Conservation (phyloP, 2,888 invertebrate species). For the Microctonus brassicae region DNA sequence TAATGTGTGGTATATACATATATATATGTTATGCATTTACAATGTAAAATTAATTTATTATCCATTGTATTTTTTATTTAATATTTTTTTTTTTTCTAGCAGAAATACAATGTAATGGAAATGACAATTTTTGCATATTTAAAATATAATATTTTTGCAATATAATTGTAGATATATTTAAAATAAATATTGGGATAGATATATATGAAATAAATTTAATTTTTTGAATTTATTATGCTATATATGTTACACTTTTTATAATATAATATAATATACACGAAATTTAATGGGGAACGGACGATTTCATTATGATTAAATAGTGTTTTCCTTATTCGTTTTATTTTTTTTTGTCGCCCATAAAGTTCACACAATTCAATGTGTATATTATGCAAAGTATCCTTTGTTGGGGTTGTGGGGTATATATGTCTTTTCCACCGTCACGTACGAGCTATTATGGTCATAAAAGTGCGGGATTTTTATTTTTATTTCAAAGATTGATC, state of each 20-base stretch:
- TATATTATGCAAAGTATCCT: constrained; percentile 59
- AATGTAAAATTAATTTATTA: not conserved
- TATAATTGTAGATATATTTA: not conserved
- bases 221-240: no score
- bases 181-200: not conserved
- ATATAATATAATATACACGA: no score
- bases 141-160: no score
- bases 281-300: no score
- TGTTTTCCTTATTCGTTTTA: constrained; percentile 37
- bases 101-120: not conserved
- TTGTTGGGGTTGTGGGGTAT: constrained; percentile 40
- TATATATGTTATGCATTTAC: no score
- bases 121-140: not conserved
- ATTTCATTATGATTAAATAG: constrained; percentile 50
- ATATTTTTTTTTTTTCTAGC: no score
- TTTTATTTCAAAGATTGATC: not conserved
- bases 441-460: constrained; percentile 53
- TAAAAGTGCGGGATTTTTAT: not conserved
- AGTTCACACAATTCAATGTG: constrained; percentile 46
- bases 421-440: constrained; percentile 47
- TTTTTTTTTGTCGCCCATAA: constrained; percentile 2
- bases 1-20: no score
- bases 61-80: not conserved
- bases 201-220: no score
- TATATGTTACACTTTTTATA: not conserved